phyloP scores from a whole-genome alignment of 2,797 vertebrate species.

The Scyliorhinus canicula region DNA sequence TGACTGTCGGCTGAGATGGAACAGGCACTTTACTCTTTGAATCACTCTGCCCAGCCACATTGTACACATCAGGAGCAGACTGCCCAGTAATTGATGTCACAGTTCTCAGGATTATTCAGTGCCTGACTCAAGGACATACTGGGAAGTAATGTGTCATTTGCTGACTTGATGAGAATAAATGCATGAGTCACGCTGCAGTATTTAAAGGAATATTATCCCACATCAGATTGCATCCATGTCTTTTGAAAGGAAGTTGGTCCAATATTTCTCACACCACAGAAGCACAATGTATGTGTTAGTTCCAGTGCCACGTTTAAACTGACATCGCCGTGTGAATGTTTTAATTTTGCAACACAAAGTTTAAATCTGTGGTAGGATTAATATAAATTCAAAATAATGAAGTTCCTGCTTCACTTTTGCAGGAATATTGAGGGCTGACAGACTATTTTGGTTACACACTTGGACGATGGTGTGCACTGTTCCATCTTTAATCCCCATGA shows the following conservation, averaged over 20 bases:
- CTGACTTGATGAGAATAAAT: slow-evolving; percentile 25
- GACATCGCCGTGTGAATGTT: neutral
- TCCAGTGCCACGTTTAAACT: neutral
- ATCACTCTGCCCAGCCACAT: neutral
- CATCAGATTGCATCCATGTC: neutral
- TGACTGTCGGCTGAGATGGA: neutral
- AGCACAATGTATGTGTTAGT: neutral
- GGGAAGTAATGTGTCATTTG: slow-evolving; percentile 5
- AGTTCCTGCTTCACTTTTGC: neutral
- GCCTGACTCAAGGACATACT: neutral
- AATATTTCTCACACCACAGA: neutral
- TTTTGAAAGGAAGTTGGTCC: neutral
- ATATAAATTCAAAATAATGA: neutral
- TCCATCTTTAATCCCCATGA: neutral
- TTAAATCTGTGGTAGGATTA: too few relatives aligned
- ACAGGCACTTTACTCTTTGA: neutral
- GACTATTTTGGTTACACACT: neutral
- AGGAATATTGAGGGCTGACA: neutral
- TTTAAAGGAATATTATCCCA: neutral
- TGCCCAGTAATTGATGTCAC: neutral
- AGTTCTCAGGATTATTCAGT: slow-evolving; percentile 21
- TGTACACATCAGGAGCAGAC: neutral
- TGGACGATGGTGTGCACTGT: neutral
- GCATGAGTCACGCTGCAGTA: neutral
- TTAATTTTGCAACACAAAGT: neutral